Evolutionary conservation across 2,113 vertebrate species (phyloP).

Genomic region (Marcusenius ussheri): DNA sequence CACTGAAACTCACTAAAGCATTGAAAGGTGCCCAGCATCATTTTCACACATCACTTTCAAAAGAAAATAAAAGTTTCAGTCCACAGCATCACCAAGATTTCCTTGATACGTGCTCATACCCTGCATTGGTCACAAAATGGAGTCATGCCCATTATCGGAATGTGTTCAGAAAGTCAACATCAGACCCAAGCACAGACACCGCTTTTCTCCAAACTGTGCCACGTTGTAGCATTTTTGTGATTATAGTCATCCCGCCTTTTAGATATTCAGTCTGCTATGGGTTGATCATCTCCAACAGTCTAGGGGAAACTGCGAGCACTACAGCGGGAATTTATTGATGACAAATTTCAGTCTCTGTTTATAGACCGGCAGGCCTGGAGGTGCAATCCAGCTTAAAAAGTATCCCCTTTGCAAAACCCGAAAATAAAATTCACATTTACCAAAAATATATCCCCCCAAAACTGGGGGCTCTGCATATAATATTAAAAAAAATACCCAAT

Average conservation of each 20-base stretch:
- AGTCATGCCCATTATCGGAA: slow-evolving; percentile 61
- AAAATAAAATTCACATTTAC: slow-evolving; percentile 43
- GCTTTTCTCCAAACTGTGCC: background rate
- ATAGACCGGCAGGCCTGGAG: slow-evolving; percentile 27
- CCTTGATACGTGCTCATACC: slow-evolving; percentile 17
- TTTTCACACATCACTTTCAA: background rate
- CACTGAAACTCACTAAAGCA: slow-evolving; percentile 2
- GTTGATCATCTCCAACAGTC: background rate
- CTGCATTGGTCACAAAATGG: slow-evolving; percentile 42
- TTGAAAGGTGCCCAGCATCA: slow-evolving; percentile 7
- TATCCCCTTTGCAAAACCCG: slow-evolving; percentile 35
- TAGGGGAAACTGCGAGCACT: background rate
- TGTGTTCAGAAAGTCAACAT: slow-evolving; percentile 47
- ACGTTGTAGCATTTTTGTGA: background rate
- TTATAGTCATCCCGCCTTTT: background rate
- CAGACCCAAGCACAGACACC: background rate
- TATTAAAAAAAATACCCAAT: background rate
- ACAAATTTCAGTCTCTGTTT: slow-evolving; percentile 23
- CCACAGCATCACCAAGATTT: background rate
- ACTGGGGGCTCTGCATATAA: slow-evolving; percentile 31
- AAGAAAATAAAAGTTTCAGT: background rate
- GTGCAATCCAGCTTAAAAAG: slow-evolving; percentile 32
- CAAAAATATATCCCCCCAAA: slow-evolving; percentile 47
- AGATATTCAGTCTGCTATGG: background rate
- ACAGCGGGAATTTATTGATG: slow-evolving; percentile 3